A percentile compares a stretch with the other conserved stretches of the same genome.
phyloP scores from a whole-genome alignment of 2,797 vertebrate species.

The Aulostomus chinensis region DNA sequence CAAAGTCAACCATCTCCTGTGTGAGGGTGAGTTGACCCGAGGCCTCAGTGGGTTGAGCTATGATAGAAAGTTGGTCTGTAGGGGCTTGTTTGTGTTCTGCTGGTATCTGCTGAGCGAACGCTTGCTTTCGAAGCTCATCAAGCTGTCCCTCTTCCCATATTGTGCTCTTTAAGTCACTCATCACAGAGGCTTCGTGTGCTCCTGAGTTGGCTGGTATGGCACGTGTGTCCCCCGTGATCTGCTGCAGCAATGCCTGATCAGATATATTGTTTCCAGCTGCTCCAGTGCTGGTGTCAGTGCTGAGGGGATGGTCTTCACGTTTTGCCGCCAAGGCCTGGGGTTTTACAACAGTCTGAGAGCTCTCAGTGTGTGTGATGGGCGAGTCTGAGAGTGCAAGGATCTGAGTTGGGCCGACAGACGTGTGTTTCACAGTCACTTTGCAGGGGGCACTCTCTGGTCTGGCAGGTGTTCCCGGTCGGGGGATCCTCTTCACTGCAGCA shows the following conservation, averaged over 20 bases:
- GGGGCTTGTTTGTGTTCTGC: constrained; percentile 78
- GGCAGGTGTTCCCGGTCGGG: constrained; percentile 81
- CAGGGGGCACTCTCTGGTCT: constrained; percentile 85
- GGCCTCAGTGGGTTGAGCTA: constrained; percentile 82
- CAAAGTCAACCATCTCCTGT: constrained; percentile 91
- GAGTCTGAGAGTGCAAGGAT: constrained; percentile 84
- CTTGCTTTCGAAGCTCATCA: constrained; percentile 83
- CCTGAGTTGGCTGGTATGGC: constrained; percentile 84
- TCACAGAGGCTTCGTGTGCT: constrained; percentile 82
- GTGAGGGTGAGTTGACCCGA: constrained; percentile 88
- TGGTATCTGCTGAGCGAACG: constrained; percentile 78
- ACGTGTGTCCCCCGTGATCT: constrained; percentile 84
- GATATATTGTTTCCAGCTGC: constrained; percentile 74
- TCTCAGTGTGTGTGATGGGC: constrained; percentile 71
- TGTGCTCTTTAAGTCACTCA: constrained; percentile 87
- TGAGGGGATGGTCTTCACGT: constrained; percentile 76
- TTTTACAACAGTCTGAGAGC: constrained; percentile 77
- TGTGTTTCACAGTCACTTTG: constrained; percentile 81
- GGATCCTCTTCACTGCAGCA: constrained; percentile 81
- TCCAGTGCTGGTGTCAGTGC: constrained; percentile 61
- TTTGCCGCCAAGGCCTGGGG: constrained; percentile 80
- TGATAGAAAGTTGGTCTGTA: constrained; percentile 76
- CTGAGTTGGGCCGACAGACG: constrained; percentile 74
- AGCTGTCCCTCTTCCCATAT: constrained; percentile 89
- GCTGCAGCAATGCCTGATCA: constrained; percentile 85